phyloP scores from a whole-genome alignment of 1,140 invertebrate genomes.

The Chelonus insularis region DNA sequence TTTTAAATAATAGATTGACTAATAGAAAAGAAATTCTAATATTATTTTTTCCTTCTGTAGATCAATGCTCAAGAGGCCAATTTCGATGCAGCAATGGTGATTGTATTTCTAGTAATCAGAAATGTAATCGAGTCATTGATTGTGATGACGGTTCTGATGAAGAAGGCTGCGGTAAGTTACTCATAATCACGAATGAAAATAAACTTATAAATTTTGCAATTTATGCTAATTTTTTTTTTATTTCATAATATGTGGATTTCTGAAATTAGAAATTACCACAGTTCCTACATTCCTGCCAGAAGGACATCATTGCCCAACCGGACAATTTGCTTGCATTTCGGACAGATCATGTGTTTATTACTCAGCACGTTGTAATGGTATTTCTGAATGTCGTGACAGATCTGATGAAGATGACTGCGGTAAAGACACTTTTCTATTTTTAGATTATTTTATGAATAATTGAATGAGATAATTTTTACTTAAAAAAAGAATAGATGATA shows the following conservation, averaged over 20 bases:
- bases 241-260: too few species aligned
- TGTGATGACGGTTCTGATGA: slow-evolving; percentile 73
- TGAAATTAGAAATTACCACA: slow-evolving; percentile 21
- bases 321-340: slow-evolving; percentile 59
- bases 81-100: slow-evolving; percentile 66
- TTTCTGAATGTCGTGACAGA: slow-evolving; percentile 70
- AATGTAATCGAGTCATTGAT: slow-evolving; percentile 64
- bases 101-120: slow-evolving; percentile 61
- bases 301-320: slow-evolving; percentile 49
- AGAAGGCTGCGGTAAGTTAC: slow-evolving; percentile 29
- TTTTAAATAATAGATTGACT: neutral
- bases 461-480: neutral
- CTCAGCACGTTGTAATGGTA: slow-evolving; percentile 66
- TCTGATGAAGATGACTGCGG: slow-evolving; percentile 77
- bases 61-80: slow-evolving; percentile 53
- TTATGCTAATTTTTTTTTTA: slow-evolving; percentile 3
- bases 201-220: neutral
- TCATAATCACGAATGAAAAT: neutral
- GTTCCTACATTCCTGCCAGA: slow-evolving; percentile 27
- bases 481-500: too few species aligned
- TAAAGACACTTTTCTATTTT: slow-evolving; percentile 53
- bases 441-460: slow-evolving; percentile 12
- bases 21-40: neutral
- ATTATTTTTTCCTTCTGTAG: slow-evolving; percentile 36
- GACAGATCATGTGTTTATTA: slow-evolving; percentile 60